Base-by-base conservation (phyloP, 2,888 invertebrate genomes). In the Crepidodera aurea region DNA sequence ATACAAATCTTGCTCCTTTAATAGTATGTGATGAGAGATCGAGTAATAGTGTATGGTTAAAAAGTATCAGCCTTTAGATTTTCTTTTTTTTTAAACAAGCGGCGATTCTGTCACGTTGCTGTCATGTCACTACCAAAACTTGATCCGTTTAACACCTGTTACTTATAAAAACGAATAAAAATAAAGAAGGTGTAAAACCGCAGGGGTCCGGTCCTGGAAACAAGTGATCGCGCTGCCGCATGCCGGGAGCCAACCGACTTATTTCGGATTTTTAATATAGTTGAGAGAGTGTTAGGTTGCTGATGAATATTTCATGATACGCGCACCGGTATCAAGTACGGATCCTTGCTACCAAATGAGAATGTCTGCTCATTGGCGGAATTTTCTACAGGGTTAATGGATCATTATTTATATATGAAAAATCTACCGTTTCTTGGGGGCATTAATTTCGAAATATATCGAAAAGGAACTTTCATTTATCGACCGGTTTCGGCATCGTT, bases 251-350 rank as follows among this genome's bases (percentile, higher is more conserved):
- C 54, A 53, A 69, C 73, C 75, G 77, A 79, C 77, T 79, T 80
- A 80, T 80, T 80, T 80, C 78, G 78, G 79, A 78, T 79, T 81
- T 81, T 81, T 81, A 81, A 81, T 81, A 81, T 80, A 79, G 78
- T 76, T 76, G 78, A 80, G 78, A 79, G 80, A 79, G 79, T 80
- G 75, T 76, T 73, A 57, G 57, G 72, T 74, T 79, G 78, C 75
- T 79, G 78, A 81, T 81, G 81, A 81, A 81, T 81, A 81, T 81
- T 81, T 81, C 81, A 81, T 81, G 81, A 81, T 79, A 78, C 78
- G 77, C 78, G 77, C 75, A 76, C 72, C 77, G 74, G 77, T 78
- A 78, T 77, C 77, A 78, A 79, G 77, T 77, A 73, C 73, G 75
- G 73, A 74, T 75, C 73, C 65, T 64, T 60, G 63, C 65, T 77